phyloP scores from a whole-genome alignment of 2,797 vertebrate species.

The Todus mexicanus region DNA sequence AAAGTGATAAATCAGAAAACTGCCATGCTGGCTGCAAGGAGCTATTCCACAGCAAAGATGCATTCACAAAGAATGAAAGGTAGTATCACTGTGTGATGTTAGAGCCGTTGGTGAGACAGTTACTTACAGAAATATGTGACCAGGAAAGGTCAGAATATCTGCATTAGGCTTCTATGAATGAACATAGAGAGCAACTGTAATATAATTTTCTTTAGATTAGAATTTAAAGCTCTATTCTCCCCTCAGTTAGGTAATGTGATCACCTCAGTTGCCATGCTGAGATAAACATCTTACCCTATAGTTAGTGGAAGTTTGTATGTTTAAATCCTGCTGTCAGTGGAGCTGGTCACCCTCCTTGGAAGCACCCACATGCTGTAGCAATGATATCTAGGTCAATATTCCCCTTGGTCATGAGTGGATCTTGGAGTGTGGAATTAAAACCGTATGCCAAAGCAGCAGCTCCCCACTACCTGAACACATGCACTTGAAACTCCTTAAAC shows the following conservation, averaged over 20 bases:
- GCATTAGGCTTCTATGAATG: background rate
- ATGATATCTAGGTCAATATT: background rate
- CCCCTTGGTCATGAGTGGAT: accelerated
- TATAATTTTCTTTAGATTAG: background rate
- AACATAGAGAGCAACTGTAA: background rate
- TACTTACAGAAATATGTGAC: background rate
- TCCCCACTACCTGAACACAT: accelerated
- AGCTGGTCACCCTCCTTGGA: background rate
- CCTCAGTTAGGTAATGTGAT: accelerated
- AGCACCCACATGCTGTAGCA: background rate
- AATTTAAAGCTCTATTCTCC: background rate
- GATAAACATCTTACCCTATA: background rate
- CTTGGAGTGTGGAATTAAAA: background rate
- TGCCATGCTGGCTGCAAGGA: background rate
- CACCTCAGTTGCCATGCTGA: background rate
- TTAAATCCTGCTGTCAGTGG: background rate
- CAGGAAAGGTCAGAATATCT: background rate
- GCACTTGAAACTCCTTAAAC: background rate
- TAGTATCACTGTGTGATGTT: background rate
- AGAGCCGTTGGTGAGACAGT: background rate
- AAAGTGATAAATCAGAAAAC: background rate
- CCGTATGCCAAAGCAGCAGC: accelerated
- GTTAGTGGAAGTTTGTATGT: background rate
- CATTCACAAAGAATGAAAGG: background rate
- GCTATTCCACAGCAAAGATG: background rate